Evolutionary conservation across 2,797 vertebrate genomes (phyloP).

Genomic region (Cuniculus paca): DNA sequence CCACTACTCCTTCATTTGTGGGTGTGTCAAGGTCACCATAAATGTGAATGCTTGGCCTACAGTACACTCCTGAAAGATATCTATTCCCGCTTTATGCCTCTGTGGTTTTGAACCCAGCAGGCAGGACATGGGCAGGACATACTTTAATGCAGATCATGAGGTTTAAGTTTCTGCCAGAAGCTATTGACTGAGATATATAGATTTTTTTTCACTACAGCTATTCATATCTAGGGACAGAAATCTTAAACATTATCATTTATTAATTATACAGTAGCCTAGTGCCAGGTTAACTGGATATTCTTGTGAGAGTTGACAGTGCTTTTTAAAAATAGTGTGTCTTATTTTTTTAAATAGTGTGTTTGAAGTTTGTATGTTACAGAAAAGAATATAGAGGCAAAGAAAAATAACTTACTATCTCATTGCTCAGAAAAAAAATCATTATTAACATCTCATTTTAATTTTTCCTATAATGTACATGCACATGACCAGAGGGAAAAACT

Average conservation of each 20-base stretch:
- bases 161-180: background rate
- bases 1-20: background rate
- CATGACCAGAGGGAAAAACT: background rate
- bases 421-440: background rate
- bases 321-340: background rate
- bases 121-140: background rate
- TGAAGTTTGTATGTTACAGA: constrained; percentile 20
- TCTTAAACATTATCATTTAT: constrained; percentile 55
- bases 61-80: background rate
- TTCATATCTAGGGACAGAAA: background rate
- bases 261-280: background rate
- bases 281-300: background rate
- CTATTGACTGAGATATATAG: background rate
- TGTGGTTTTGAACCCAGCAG: background rate
- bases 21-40: background rate
- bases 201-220: constrained; percentile 38
- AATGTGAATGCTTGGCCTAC: background rate
- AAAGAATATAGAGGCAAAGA: constrained; percentile 6
- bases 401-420: background rate
- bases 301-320: background rate
- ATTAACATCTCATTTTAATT: background rate
- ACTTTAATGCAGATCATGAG: background rate
- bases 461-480: background rate
- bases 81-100: background rate
- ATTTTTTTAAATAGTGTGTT: background rate